Evolutionary conservation across 2,888 invertebrate genomes (phyloP).

Genomic region (Napeogenes inachia): DNA sequence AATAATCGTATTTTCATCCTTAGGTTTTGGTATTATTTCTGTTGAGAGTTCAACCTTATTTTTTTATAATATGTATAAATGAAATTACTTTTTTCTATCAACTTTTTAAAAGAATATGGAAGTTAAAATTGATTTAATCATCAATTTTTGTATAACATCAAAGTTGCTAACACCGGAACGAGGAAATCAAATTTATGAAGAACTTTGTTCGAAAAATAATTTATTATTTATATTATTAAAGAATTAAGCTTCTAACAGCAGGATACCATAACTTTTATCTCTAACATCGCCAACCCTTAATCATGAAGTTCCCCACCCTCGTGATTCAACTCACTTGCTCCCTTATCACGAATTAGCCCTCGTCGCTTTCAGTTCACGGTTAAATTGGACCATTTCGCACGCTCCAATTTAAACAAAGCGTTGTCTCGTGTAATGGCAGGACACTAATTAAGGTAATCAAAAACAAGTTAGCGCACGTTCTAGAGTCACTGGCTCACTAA

Average conservation of each 20-base stretch:
- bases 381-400: conserved; percentile 63
- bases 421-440: conserved; percentile 59
- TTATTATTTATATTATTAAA: background rate
- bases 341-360: conserved; percentile 70
- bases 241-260: conserved; percentile 15
- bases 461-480: conserved; percentile 53
- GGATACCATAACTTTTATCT: conserved; percentile 52
- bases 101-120: too few species aligned
- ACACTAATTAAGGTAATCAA: conserved; percentile 70
- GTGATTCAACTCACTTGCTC: conserved; percentile 62
- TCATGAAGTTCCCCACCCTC: conserved; percentile 60
- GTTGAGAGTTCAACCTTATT: conserved; percentile 11
- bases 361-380: conserved; percentile 63
- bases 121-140: too few species aligned
- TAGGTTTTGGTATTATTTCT: conserved; percentile 3
- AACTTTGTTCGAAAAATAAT: too few species aligned
- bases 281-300: conserved; percentile 39
- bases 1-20: background rate
- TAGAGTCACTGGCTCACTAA: background rate
- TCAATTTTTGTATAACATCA: too few species aligned
- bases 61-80: background rate
- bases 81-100: too few species aligned
- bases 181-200: too few species aligned
- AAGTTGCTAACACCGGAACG: too few species aligned
- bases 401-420: conserved; percentile 65